These are phyloP conservation scores for Cataglyphis rosenhaueri DNA, from an alignment of 2,888 invertebrate species.

Conservation along the genomic window DNA sequence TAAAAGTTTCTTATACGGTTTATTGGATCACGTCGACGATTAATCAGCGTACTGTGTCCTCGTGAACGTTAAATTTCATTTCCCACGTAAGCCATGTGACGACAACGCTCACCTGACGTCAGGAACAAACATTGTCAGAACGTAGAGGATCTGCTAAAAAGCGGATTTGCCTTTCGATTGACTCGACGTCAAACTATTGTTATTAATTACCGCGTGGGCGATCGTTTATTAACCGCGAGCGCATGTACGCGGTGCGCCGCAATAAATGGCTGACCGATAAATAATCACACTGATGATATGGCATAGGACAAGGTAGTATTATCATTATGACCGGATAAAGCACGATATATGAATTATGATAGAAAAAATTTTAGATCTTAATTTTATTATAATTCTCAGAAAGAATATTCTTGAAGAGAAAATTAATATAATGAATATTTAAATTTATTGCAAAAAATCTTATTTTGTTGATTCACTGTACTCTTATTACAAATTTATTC, in stretches of 20 bases:
- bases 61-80: conserved; percentile 45
- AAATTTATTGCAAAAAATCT: neutral
- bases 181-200: conserved; percentile 61
- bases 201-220: conserved; percentile 67
- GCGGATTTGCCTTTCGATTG: conserved; percentile 44
- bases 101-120: conserved; percentile 35
- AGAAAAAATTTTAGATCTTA: too few relatives aligned
- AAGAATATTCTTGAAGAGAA: neutral
- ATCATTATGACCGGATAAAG: conserved; percentile 1
- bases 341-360: neutral
- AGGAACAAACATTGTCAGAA: conserved; percentile 32
- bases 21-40: conserved; percentile 26
- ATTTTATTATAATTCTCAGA: neutral
- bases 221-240: conserved; percentile 60
- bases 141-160: neutral
- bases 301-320: conserved; percentile 23
- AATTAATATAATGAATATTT: conserved; percentile 2
- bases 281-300: neutral
- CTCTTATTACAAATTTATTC: neutral
- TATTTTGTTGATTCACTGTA: neutral
- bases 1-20: conserved; percentile 32
- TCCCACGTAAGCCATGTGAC: conserved; percentile 30
- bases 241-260: neutral
- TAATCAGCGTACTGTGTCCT: conserved; percentile 15
- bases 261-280: conserved; percentile 26